phyloP scores from a whole-genome alignment of 1,140 invertebrate genomes.

The Drosophila suzukii region DNA sequence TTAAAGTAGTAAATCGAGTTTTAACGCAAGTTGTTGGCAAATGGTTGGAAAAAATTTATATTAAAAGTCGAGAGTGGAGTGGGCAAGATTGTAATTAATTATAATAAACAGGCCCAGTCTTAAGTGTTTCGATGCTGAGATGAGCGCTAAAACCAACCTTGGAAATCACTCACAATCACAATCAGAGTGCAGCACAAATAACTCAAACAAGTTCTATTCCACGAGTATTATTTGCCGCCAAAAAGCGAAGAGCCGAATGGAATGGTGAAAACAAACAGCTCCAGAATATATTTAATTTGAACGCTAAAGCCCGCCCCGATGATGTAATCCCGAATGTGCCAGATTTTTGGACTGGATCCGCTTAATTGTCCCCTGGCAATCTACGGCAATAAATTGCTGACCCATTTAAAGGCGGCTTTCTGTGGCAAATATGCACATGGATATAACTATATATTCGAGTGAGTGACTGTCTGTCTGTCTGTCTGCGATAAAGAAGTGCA shows the following conservation, averaged over 20 bases:
- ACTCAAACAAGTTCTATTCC: slow-evolving; percentile 28
- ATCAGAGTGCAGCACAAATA: slow-evolving; percentile 63
- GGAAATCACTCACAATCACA: slow-evolving; percentile 31
- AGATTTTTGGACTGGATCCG: slow-evolving; percentile 69
- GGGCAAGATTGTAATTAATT: slow-evolving; percentile 41
- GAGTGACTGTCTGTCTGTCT: slow-evolving; percentile 14
- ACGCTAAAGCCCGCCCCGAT: slow-evolving; percentile 40
- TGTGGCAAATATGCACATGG: slow-evolving; percentile 47
- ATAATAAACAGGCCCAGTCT: slow-evolving; percentile 15
- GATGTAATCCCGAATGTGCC: slow-evolving; percentile 76
- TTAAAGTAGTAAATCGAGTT: slow-evolving; percentile 23
- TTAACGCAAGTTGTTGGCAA: slow-evolving; percentile 7
- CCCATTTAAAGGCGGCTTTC: slow-evolving; percentile 73
- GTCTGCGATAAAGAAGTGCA: slow-evolving; percentile 70
- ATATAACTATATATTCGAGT: slow-evolving; percentile 14
- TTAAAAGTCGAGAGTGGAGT: slow-evolving; percentile 17
- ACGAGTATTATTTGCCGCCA: slow-evolving; percentile 29
- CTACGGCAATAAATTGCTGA: slow-evolving; percentile 76
- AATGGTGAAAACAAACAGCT: slow-evolving; percentile 26
- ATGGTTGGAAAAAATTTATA: slow-evolving; percentile 22
- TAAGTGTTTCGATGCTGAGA: slow-evolving; percentile 40
- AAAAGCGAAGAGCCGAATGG: slow-evolving; percentile 10
- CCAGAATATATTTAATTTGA: slow-evolving; percentile 50
- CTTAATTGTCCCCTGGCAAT: slow-evolving; percentile 71
- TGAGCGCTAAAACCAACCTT: slow-evolving; percentile 50